Base-by-base conservation (phyloP, 2,888 invertebrate genomes). In the Heliconius aoede region DNA sequence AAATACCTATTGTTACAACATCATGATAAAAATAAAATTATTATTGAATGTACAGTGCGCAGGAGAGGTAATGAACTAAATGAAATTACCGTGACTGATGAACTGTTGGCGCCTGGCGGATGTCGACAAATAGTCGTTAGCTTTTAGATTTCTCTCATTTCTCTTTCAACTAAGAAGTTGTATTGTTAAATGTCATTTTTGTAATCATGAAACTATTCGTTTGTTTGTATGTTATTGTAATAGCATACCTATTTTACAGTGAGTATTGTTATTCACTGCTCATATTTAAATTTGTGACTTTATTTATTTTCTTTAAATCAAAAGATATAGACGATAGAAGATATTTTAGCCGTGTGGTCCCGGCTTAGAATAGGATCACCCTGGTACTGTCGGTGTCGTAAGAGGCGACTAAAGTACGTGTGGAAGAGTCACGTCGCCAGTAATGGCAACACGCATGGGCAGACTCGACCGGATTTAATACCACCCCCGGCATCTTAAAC, bases 41-140 rank as follows among this genome's bases (percentile, higher is more conserved):
- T 46, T 46, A 46, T 46, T 18, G 32, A 36, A 15, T 40, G 51
- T 26, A 21, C 40, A 9, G 67, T 4, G 26, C 18, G 67, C 15
- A n/a, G 26, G 18, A 24, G 26, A 28, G 9, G 13, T 13, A 28
- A 46, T 30, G 30, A 21, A 55, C 51, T 51, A 51, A n/a, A 46
- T n/a, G n/a, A 36, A 65, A 65, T 36, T 36, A 65, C 36, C 36
- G 36, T 65, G 65, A 65, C 65, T 36, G 65, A 36, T 36, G 36
- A 36, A 4, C 7, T 65, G 65, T 32, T 64, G n/a, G 8, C 26
- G n/a, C n/a, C n/a, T n/a, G n/a, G n/a, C n/a, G 24, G 4, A 4
- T 26, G 13, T 60, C 4, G 26, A 5, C 15, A 26, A 60, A 15
- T 24, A 60, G 60, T 36, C 65, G 24, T 36, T 24, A 24, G 65